Base-by-base conservation (phyloP, 53 echinoderm and acorn worm genomes). In the Actinopyga echinites region DNA sequence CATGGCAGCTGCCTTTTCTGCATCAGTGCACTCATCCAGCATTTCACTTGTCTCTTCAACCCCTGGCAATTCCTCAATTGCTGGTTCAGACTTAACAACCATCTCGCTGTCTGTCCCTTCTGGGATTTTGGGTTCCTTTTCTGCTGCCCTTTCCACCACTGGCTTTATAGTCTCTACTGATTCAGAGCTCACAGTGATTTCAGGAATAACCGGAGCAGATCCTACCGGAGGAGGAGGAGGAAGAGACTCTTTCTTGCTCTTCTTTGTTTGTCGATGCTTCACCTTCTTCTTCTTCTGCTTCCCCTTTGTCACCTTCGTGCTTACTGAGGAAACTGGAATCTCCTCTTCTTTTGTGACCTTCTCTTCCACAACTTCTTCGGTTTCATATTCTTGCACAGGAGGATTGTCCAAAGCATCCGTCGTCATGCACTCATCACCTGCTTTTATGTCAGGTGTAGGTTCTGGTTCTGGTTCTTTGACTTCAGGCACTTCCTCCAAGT, bases 231-330 rank as follows among this genome's bases (percentile, higher is more conserved):
- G 44, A 8, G 28, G 43, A 33, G 24, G 64, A 10, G 28, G 44
- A 23, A 1, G 43, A 43, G 36, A 20, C 20, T 69, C 69, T 20
- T 69, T 32, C 19, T 22, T 37, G 26, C 28, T 20, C 44, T 82
- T 87, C 74, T 82, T 87, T 20, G 84, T 84, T 33, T 89, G 66
- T 19, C 66, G 84, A 43, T 89, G 66, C 36, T 84, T 84, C 65
- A 66, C 80, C 67, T 82, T 85, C 58, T 65, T 88, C 30, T 45
- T 84, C 28, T 15, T 84, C 79, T 40, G 21, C 57, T 42, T 64
- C 83, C 54, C 75, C 88, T 38, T 64, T 83, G 75, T 88, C 49
- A 4, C 44, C 44, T 23, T 21, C 6, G 15, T 44, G 17, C 6
- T 71, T 6, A 6, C 26, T 71, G 8, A n/a, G 40, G 3, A 40